Evolutionary conservation across 2,113 vertebrate genomes (phyloP).

Genomic region (Heptranchias perlo): DNA sequence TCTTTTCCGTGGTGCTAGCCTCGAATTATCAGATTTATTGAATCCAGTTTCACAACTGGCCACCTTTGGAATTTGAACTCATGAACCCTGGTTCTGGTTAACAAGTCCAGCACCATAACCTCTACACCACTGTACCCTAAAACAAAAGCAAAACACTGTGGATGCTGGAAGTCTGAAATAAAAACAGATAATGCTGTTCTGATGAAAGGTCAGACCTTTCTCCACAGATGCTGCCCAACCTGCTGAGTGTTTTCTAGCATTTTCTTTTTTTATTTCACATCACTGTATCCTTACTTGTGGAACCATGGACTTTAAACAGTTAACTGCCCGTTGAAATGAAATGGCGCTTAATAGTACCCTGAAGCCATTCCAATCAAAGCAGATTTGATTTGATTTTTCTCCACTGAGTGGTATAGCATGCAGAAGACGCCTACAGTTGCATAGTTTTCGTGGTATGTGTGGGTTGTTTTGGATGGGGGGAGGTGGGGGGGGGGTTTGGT

Average conservation of each 20-base stretch:
- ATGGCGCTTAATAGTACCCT: background rate
- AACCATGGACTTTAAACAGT: background rate
- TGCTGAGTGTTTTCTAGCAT: background rate
- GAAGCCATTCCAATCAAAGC: background rate
- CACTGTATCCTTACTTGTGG: background rate
- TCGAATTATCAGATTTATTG: background rate
- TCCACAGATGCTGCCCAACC: background rate
- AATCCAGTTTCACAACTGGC: background rate
- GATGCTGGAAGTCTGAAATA: background rate
- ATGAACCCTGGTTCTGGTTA: background rate
- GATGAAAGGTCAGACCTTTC: background rate
- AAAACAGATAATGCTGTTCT: background rate
- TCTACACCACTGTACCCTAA: background rate
- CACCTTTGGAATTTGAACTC: background rate
- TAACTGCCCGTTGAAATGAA: background rate
- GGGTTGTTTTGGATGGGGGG: background rate
- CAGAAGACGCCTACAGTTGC: constrained; percentile 12
- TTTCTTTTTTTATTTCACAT: background rate
- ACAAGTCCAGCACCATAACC: background rate
- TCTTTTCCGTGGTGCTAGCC: background rate
- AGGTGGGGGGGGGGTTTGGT: background rate
- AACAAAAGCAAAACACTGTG: background rate
- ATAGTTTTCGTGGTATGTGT: constrained; percentile 15
- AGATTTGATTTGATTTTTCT: background rate
- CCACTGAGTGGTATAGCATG: background rate